Base-by-base conservation (phyloP, 2,797 vertebrate species). In the Sternarchorhynchus goeldii region DNA sequence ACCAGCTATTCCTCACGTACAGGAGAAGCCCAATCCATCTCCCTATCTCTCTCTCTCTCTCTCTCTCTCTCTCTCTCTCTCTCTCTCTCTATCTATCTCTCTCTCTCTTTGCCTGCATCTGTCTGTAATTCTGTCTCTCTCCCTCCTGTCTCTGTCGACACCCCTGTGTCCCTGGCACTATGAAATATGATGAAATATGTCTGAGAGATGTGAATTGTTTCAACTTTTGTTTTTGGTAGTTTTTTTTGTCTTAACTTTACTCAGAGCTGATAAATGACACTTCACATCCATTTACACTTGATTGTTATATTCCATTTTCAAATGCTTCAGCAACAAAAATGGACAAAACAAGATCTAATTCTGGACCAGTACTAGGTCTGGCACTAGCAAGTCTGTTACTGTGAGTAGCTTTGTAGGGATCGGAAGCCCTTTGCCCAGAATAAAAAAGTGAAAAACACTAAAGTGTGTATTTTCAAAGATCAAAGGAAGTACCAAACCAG, bases 161-260 rank as follows among this genome's bases (percentile, higher is more conserved):
- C 77, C 74, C 80, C 74, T 81, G 81, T 76, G 77, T 83, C 82
- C 78, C 77, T 53, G 21, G 78, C 68, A 60, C 60, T 68, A 64
- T 56, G 82, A 81, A 71, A 74, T 77, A 85, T 85, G 84, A 85
- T 82, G 84, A 83, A 85, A 85, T 83, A 75, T 81, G 79, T 81
- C 79, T 36, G 68, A 72, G 79, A 81, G 78, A 81, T 81, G 68
- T 76, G 67, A 80, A 78, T 71, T 41, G 83, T 81, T 85, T 85
- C 74, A 75, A 77, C 77, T 73, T 76, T 68, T 25, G 20, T n/a
- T 41, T 59, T 45, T 53, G 66, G 34, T 53, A 77, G 36, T 50
- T 50, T 50, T 50, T 39, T 45, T 59, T 65, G 62, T 73, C 70
- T 70, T 62, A 83, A 83, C 81, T 83, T 83, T 63, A 50, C 32